Evolutionary conservation across 2,113 vertebrate genomes (phyloP), one percentile per base, ranked within the genome.

Genomic region (Hoplias malabaricus): DNA sequence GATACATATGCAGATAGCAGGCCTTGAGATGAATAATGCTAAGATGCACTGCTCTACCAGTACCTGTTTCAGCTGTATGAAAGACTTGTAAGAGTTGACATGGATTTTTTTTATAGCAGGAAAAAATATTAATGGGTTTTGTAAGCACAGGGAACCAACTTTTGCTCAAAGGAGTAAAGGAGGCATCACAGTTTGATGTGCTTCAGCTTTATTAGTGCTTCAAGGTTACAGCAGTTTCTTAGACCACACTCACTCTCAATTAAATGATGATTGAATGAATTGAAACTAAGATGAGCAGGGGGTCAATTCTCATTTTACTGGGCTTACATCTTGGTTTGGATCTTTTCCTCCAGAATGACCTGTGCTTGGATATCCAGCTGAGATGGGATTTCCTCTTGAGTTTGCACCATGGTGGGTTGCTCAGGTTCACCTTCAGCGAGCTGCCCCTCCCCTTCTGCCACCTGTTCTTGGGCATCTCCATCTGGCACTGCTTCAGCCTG

Each of bases 181-280:
- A 65, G 36, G 21, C 50, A 21, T 69, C 34, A 38, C 16, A 46
- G 13, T 11, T 34, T 70, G 7, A 34, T 62, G 42, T 74, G 72
- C 62, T 82, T 38, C 42, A 13, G 33, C 14, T 82, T 83, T 85
- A 83, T 85, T 85, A 85, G 77, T 46, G 74, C 74, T 69, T n/a
- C 63, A 54, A 75, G 21, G 54, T 71, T 82, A 82, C 72, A 78
- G 73, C 71, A 62, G 62, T 4, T 40, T 76, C 25, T 25, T 27
- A 59, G 19, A 43, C 16, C 34, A 40, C n/a, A 69, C 40, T 21
- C 4, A 34, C 38, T 19, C 13, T 23, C 46, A 61, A 29, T 48
- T 36, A 33, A 53, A 25, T 8, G 53, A 46, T 25, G 33, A 40
- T 50, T 25, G 12, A 2, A 62, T 13, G 48, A 7, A 27, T 61